Evolutionary conservation across 2,113 vertebrate genomes (phyloP).

Genomic region (Cyphomyrus discorhynchus): DNA sequence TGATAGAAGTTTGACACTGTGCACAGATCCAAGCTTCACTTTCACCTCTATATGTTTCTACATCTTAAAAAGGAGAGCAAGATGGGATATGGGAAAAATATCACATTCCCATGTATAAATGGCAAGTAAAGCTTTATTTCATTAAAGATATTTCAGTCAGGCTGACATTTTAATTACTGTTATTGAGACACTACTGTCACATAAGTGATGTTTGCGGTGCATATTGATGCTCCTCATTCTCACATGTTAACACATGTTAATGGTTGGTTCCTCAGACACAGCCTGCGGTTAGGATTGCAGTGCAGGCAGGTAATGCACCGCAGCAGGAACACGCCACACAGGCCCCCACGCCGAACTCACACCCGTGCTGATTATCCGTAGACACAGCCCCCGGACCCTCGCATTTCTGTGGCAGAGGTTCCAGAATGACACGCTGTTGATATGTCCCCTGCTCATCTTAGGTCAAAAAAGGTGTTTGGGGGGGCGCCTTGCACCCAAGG

Average conservation of each 20-base stretch:
- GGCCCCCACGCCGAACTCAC: background rate
- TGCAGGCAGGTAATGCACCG: background rate
- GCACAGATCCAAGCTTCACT: background rate
- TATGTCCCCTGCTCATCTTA: background rate
- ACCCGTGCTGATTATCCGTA: background rate
- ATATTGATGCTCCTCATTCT: background rate
- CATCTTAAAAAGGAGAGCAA: background rate
- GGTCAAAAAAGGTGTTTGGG: background rate
- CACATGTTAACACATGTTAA: background rate
- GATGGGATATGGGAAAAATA: background rate
- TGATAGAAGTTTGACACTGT: background rate
- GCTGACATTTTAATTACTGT: background rate
- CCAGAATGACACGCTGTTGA: background rate
- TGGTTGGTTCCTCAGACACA: background rate
- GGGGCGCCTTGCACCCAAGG: no score
- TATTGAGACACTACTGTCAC: background rate
- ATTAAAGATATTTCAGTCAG: background rate
- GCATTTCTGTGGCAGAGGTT: background rate
- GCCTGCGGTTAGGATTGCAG: background rate
- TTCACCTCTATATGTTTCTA: background rate
- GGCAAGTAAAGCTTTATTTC: background rate
- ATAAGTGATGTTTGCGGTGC: background rate
- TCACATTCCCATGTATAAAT: background rate
- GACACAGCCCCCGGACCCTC: background rate
- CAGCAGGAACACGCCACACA: background rate